Base-by-base conservation (phyloP, 2,888 invertebrate genomes). In the Catotricha subobsoleta region DNA sequence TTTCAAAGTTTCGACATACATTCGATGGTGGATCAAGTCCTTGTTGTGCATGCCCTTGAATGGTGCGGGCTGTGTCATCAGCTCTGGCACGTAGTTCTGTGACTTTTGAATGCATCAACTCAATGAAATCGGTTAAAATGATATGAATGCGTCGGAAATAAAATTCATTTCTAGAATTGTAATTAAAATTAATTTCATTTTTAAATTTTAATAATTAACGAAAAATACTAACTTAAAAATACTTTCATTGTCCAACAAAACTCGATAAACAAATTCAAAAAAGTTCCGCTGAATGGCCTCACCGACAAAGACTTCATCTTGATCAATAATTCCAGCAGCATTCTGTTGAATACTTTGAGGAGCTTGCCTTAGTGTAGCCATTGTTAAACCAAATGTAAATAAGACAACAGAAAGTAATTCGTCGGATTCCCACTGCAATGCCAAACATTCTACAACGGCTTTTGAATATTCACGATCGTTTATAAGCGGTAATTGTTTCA, bases 41-140 rank as follows among this genome's bases (percentile, higher is more conserved):
- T 55, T 86, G 82, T 45, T 76, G 71, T 8, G 69, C 67, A 62
- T 79, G 81, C 51, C 76, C 74, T 47, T 78, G 73, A 31, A 80
- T 74, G 1, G 82, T 78, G 44, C 84, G 72, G 12, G 86, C 81
- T 2, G 80, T 79, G 60, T 95, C 94, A 60, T 94, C 92, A 0
- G 90, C 91, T 50, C 82, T 69, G 51, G 77, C 78, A 38, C 82
- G 67, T 45, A 87, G 61, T 56, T 86, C 84, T 51, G 82, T 82
- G 0, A 84, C 74, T 48, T 91, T 92, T 37, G 88, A 71, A 41
- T 91, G 92, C 86, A 92, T 86, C 41, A 83, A 72, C 46, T 84
- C 79, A 37, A 95, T 86, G 52, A 95, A 92, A 63, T 94, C 92
- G 0, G 88, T 86, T 40, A 94, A 68, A 8, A 94, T 66, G 13